Evolutionary conservation across 2,113 vertebrate species (phyloP).

Genomic region (Motacilla alba): DNA sequence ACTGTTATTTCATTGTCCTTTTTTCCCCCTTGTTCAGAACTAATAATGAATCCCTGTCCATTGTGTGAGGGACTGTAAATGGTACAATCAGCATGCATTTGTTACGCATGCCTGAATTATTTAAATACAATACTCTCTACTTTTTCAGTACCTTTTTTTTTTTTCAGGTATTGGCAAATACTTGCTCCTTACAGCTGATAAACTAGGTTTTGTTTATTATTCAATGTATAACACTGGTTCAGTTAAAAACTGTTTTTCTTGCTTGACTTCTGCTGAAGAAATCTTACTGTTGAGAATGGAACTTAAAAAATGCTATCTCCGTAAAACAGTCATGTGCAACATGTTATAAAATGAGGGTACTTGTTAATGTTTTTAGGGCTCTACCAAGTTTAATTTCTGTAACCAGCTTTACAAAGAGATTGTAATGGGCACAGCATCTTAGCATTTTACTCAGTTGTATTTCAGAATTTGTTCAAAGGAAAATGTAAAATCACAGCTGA

Average conservation of each 20-base stretch:
- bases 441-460: neutral
- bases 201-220: neutral
- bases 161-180: neutral
- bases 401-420: neutral
- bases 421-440: neutral
- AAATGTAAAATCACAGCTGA: neutral
- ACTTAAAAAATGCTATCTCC: neutral
- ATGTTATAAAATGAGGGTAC: neutral
- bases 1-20: neutral
- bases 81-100: neutral
- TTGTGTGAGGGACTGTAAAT: neutral
- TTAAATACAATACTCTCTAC: neutral
- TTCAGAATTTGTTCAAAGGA: neutral
- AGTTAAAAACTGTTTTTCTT: neutral
- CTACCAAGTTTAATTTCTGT: neutral
- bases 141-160: neutral
- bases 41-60: neutral
- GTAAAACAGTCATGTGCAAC: neutral
- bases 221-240: neutral
- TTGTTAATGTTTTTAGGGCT: neutral
- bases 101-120: neutral
- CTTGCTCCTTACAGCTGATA: neutral
- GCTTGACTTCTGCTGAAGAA: neutral
- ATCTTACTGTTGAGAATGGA: neutral
- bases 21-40: neutral